phyloP scores from a whole-genome alignment of 2,888 invertebrate species.

The Epinotia ramella region DNA sequence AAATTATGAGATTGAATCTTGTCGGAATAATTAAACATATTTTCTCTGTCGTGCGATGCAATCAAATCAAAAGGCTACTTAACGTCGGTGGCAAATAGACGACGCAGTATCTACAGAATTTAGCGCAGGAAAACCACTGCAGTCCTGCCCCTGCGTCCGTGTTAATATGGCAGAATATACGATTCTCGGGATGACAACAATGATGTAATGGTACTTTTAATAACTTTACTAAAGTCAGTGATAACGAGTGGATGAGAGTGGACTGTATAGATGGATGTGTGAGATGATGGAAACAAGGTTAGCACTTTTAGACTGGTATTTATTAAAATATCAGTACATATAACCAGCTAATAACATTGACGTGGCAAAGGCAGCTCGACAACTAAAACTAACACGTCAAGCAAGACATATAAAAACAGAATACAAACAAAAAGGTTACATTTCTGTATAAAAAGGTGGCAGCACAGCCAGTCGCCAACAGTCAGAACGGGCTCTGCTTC shows the following conservation, averaged over 20 bases:
- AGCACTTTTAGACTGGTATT: too few relatives aligned
- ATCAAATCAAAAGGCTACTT: neutral
- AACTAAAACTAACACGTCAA: too few relatives aligned
- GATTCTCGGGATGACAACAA: constrained; percentile 16
- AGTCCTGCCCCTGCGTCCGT: constrained; percentile 8
- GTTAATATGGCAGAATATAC: constrained; percentile 23
- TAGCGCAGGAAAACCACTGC: constrained; percentile 1
- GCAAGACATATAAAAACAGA: too few relatives aligned
- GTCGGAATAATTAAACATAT: neutral
- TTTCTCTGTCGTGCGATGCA: neutral
- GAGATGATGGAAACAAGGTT: too few relatives aligned
- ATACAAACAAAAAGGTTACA: too few relatives aligned
- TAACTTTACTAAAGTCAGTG: constrained; percentile 42
- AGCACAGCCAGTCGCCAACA: too few relatives aligned
- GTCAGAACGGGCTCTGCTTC: constrained; percentile 34
- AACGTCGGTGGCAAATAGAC: neutral
- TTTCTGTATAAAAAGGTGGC: too few relatives aligned
- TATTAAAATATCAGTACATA: too few relatives aligned
- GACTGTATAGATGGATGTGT: too few relatives aligned
- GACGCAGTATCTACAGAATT: neutral
- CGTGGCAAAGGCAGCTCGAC: too few relatives aligned
- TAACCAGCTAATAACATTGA: too few relatives aligned
- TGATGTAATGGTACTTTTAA: constrained; percentile 42
- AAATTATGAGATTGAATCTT: neutral
- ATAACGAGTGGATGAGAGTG: too few relatives aligned